These are phyloP conservation scores for Hapalemur alaotrensis DNA, from an alignment of 2,797 vertebrate genomes.

Conservation along the genomic window DNA sequence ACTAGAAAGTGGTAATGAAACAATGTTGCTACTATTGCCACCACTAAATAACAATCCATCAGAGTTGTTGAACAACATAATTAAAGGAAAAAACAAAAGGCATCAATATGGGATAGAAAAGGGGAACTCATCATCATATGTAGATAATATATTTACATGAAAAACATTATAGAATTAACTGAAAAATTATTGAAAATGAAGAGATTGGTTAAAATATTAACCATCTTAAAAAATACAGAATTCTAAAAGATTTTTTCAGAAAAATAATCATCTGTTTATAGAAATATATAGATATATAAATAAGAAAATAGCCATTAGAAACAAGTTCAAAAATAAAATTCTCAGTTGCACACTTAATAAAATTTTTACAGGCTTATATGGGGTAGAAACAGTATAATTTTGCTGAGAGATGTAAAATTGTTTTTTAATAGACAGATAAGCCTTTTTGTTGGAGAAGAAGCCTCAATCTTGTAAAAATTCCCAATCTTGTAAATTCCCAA, in stretches of 20 bases:
- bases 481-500: background rate
- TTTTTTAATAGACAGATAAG: background rate
- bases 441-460: background rate
- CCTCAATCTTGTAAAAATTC: background rate
- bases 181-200: background rate
- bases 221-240: background rate
- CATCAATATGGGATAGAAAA: background rate
- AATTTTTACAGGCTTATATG: background rate
- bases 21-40: background rate
- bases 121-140: background rate
- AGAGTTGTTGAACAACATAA: background rate
- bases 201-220: background rate
- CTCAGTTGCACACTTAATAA: background rate
- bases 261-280: background rate
- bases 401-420: background rate
- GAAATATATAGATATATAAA: background rate
- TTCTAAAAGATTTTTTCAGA: background rate
- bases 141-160: background rate
- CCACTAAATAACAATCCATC: background rate
- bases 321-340: background rate
- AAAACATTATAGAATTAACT: background rate
- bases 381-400: background rate
- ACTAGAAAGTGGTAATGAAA: background rate
- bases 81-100: background rate
- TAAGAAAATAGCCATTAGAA: background rate